These are phyloP conservation scores for Gryllus longicercus DNA, from an alignment of 2,888 invertebrate species.

Conservation along the genomic window DNA sequence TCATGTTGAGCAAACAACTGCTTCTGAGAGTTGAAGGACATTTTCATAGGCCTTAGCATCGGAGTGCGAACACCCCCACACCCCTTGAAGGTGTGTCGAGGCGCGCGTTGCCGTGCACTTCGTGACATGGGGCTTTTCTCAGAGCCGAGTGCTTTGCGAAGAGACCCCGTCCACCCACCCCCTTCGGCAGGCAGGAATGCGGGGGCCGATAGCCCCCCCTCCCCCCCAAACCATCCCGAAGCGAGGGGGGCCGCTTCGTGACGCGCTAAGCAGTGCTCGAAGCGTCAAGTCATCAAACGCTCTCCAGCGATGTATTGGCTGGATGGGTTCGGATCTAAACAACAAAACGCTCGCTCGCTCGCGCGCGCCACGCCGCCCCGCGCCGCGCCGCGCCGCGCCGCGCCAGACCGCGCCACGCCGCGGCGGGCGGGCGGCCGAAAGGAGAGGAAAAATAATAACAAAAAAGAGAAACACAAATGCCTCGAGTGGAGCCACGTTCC, in stretches of 20 bases:
- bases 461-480: neutral
- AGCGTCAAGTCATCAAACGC: conserved; percentile 8
- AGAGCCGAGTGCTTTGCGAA: neutral
- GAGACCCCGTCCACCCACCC: neutral
- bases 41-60: too few species aligned
- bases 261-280: neutral
- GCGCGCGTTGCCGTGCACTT: too few species aligned
- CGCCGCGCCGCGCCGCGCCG: too few species aligned
- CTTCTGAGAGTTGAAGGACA: too few species aligned
- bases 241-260: neutral
- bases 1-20: too few species aligned
- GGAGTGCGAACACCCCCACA: too few species aligned
- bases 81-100: too few species aligned
- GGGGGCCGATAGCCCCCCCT: neutral
- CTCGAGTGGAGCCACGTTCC: neutral
- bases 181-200: neutral
- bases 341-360: neutral
- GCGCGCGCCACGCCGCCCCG: too few species aligned
- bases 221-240: neutral
- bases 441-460: neutral
- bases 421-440: too few species aligned
- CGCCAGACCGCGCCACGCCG: too few species aligned
- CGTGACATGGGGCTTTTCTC: too few species aligned
- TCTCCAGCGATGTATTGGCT: conserved; percentile 7
- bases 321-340: neutral